Base-by-base conservation (phyloP, 2,888 invertebrate species). In the Erebia aethiops region DNA sequence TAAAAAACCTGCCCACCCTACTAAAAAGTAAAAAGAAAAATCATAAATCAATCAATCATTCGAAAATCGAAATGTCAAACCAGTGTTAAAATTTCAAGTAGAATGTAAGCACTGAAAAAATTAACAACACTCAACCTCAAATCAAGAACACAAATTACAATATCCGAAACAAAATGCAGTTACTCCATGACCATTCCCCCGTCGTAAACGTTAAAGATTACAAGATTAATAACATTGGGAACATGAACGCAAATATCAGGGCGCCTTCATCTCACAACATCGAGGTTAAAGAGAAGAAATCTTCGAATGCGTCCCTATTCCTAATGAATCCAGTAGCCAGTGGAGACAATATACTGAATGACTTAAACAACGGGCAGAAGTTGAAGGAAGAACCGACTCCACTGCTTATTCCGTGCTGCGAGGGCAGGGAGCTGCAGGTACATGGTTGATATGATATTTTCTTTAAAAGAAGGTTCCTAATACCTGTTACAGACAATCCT, bases 311-410 rank as follows among this genome's bases (percentile, higher is more conserved):
- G 1, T 90, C 91, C 1, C 75, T 91, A 63, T 77, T 86, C 71
- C 73, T 85, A 61, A 91, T 92, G 91, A 91, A 92, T 69, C 91
- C 91, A 0, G 93, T 93, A 51, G 92, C 92, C 0, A 93, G 93
- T 70, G 93, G 93, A 3, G 92, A 93, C 78, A 92, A 92, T 65
- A 84, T 93, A 72, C 77, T 89, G 11, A 86, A 84, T 1, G 87
- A 84, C 1, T 78, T 89, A n/a, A 87, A 83, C 74, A 88, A 88
- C 1, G 77, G 84, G 1, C 92, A 89, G 69, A 89, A 86, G 67
- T 77, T 90, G 52, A 91, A 89, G 72, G 91, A 91, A 52, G 92
- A 92, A 56, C 74, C 87, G 67, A 11, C 49, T 18, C 91, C 91
- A 0, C 77, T 86, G 2, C 85, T 93, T 11, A 87, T 92, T 56